Evolutionary conservation across 2,888 invertebrate genomes (phyloP).

Genomic region (Pseudococcus longispinus): DNA sequence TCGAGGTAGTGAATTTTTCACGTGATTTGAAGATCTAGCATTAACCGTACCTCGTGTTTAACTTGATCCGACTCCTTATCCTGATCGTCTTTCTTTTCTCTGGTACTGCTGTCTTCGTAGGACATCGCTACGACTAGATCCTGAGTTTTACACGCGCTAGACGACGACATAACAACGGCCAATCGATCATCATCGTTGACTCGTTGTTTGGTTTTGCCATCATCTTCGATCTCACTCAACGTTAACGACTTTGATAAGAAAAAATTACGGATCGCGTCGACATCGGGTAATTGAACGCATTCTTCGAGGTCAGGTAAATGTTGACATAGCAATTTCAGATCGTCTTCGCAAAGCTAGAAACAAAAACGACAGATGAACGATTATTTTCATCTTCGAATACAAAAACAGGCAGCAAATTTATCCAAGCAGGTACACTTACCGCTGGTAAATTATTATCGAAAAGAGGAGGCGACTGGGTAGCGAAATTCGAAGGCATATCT

Average conservation of each 20-base stretch:
- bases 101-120: slow-evolving; percentile 11
- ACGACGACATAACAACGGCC: not conserved
- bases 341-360: slow-evolving; percentile 63
- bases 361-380: not conserved
- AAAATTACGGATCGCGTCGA: slow-evolving; percentile 48
- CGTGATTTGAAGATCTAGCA: too few species aligned
- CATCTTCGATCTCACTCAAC: slow-evolving; percentile 39
- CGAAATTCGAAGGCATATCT: slow-evolving; percentile 79
- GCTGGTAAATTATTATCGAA: slow-evolving; percentile 78
- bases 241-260: slow-evolving; percentile 50
- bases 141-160: not conserved
- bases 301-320: slow-evolving; percentile 64
- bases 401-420: too few species aligned
- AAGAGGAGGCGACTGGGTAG: slow-evolving; percentile 77
- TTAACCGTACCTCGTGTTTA: slow-evolving; percentile 37
- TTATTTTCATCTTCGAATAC: not conserved
- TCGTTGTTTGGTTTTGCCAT: not conserved
- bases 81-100: not conserved
- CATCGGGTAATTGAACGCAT: slow-evolving; percentile 67
- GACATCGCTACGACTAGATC: slow-evolving; percentile 24
- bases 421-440: slow-evolving; percentile 62
- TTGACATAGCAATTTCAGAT: slow-evolving; percentile 72
- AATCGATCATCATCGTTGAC: slow-evolving; percentile 19
- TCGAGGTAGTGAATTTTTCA: not conserved
- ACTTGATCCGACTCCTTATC: not conserved